Base-by-base conservation (phyloP, 2,888 invertebrate genomes). In the Mechanitis messenoides region DNA sequence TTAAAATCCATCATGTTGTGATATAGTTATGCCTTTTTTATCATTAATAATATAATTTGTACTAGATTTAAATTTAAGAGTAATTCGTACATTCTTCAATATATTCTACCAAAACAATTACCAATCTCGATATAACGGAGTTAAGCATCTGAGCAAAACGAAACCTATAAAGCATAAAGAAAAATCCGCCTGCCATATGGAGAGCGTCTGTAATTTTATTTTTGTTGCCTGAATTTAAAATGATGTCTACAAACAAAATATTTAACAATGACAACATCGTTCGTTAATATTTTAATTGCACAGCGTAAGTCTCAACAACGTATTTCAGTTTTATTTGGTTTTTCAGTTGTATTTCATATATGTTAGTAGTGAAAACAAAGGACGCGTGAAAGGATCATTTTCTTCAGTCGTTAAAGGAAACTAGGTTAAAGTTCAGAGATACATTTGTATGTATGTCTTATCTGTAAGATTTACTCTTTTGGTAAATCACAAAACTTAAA, bases 351-450 rank as follows among this genome's bases (percentile, higher is more conserved):
- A 55, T 63, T 45, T 56, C 56, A 31, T 38, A 47, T 55, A 63
- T 65, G 58, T 65, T 62, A 65, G 53, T 58, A 45, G 46, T 50
- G 58, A 65, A 65, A 54, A 62, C 61, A 63, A 61, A 56, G 61
- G 60, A 60, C 56, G 55, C 59, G 64, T 65, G 62, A 67, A 59
- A 64, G 59, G 60, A 64, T 63, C 61, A 46, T 65, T 65, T 67
- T 65, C 60, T 59, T 59, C 54, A 60, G 55, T 57, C 63, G 59
- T 61, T 64, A 59, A 58, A 54, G 45, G 61, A 56, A 68, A 68
- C 62, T 66, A 56, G 64, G 67, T 67, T 65, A 65, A 59, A 63
- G 64, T 61, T 63, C 56, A 66, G 33, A 56, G 61, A 56, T 62
- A 62, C 61, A 65, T 58, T 60, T 60, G 45, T 58, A 54, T 56